Percentiles rank a stretch among this genome's conserved stretches.
Conservation (phyloP, 2,113 vertebrate genomes). For the Myrmophylax atrothorax region DNA sequence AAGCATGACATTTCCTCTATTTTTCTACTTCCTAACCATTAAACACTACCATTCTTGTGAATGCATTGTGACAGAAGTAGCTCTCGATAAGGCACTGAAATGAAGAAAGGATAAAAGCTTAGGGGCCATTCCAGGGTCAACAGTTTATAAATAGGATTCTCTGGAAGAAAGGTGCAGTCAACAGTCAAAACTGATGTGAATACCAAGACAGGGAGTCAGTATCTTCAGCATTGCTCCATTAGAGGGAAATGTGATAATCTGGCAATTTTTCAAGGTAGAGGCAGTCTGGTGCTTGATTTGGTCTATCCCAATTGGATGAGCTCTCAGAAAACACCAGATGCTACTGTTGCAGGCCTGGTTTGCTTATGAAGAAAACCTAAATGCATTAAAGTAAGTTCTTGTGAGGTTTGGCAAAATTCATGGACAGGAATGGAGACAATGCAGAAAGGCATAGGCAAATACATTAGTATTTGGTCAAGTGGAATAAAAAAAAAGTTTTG, state of each 20-base stretch:
- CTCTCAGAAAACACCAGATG: not conserved
- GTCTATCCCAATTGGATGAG: no score
- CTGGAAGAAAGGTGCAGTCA: not conserved
- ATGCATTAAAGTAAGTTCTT: not conserved
- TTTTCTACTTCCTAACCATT: not conserved
- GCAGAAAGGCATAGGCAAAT: not conserved
- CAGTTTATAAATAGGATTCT: not conserved
- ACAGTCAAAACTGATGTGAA: not conserved
- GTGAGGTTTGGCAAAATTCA: not conserved
- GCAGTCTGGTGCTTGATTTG: not conserved
- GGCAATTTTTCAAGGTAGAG: not conserved
- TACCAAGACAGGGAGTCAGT: not conserved
- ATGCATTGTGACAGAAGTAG: not conserved
- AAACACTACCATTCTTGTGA: not conserved
- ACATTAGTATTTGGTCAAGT: not conserved
- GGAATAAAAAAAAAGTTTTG: not conserved
- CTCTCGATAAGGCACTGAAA: not conserved
- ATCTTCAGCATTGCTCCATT: not conserved
- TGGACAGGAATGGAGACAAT: not conserved
- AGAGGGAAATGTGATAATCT: not conserved
- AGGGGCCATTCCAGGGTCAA: not conserved
- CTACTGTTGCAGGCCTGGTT: not conserved
- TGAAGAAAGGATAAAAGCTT: not conserved
- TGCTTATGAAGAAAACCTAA: not conserved
- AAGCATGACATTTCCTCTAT: not conserved